A percentile compares a stretch with the other conserved stretches of the same genome.
phyloP scores from a whole-genome alignment of 35 echinoderm and acorn worm genomes.

The Hemicentrotus pulcherrimus region DNA sequence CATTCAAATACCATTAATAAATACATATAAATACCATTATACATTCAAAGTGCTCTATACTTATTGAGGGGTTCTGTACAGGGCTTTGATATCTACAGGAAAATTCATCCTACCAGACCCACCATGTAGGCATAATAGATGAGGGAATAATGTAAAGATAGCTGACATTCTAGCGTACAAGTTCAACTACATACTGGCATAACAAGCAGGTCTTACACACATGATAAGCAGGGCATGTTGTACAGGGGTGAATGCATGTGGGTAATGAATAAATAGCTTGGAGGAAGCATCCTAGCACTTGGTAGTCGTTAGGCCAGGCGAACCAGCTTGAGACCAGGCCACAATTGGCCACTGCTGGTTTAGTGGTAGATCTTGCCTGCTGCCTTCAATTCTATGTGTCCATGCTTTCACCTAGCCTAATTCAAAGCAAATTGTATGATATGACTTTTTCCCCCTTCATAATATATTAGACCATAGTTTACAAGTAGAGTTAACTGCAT shows the following conservation, averaged over 20 bases:
- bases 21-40: too few relatives aligned
- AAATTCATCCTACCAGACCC: too few relatives aligned
- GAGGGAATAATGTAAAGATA: too few relatives aligned
- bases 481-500: not conserved
- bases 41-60: too few relatives aligned
- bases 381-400: not conserved
- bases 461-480: not conserved
- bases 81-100: too few relatives aligned
- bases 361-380: not conserved
- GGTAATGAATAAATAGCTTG: not conserved
- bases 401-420: not conserved
- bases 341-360: conserved; percentile 8
- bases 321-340: not conserved
- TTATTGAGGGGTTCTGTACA: too few relatives aligned
- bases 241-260: not conserved
- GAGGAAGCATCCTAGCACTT: not conserved
- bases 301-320: not conserved
- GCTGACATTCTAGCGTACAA: not conserved
- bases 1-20: too few relatives aligned
- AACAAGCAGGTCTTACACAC: not conserved
- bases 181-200: not conserved
- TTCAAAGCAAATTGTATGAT: not conserved
- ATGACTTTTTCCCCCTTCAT: not conserved
- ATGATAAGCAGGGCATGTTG: not conserved
- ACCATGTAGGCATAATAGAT: too few relatives aligned